Evolutionary conservation across 2,113 vertebrate species (phyloP), one percentile per base, ranked within the genome.

Genomic region (Gallinago paraguaiae): DNA sequence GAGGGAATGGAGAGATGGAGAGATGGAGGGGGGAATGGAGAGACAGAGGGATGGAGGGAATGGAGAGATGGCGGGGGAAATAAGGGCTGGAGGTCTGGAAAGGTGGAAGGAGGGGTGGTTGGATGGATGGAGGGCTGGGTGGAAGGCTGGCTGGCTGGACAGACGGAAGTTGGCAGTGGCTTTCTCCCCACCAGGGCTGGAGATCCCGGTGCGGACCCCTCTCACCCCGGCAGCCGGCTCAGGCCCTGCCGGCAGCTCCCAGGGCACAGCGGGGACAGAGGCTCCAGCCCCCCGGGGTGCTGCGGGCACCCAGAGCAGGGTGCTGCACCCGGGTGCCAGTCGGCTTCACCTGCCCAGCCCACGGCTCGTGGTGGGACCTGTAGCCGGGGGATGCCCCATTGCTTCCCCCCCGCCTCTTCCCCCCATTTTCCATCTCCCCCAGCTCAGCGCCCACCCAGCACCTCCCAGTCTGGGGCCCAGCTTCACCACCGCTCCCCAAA

Each of bases 101-200:
- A 16, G 41, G 9, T 6, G 22, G 25, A 41, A 12, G 24, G 48
- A 57, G 31, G 50, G 56, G 6, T 4, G 65, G 48, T 4, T 41
- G 45, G 45, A 5, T 9, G 45, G 45, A 37, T 11, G 78, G 28
- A 63, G 19, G 46, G 13, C 25, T 30, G 53, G 13, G 14, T 30
- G 53, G 53, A 54, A 22, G 43, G 39, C 14, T 37, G 69, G 65
- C 13, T 41, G 69, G 65, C 33, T 17, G 71, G 57, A 76, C 48
- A 72, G 63, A 64, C 0, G 0, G 59, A 30, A 68, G 71, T 41
- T 83, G 76, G 75, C 79, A 93, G 56, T 92, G 78, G 28, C 57
- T 96, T 59, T 95, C 75, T 86, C 86, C 67, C 63, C 91, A 71
- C 1, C 91, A 95, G 94, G 93, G 35, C 60, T 13, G 30, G 74